phyloP scores from a whole-genome alignment of 2,797 vertebrate species.

The Thamnophis elegans region DNA sequence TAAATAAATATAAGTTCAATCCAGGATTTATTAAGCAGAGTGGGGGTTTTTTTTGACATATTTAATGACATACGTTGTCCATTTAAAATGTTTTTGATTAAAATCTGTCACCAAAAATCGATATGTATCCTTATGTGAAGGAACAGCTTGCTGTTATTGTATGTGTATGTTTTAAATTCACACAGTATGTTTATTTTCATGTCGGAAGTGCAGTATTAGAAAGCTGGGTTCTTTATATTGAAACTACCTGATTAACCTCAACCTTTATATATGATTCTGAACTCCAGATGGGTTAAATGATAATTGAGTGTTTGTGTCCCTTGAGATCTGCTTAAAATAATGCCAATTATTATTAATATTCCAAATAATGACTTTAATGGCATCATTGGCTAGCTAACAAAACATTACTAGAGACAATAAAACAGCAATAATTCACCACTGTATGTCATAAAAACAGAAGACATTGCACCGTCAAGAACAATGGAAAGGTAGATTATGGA shows the following conservation, averaged over 20 bases:
- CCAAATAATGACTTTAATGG: too few relatives aligned
- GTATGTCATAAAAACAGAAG: not conserved
- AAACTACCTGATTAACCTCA: not conserved
- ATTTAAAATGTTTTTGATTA: not conserved
- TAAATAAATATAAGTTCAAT: not conserved
- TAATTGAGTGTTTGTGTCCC: too few relatives aligned
- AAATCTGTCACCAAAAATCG: not conserved
- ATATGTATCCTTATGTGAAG: not conserved
- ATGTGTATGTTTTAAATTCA: not conserved
- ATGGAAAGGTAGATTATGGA: not conserved
- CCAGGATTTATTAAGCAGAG: conserved; percentile 3
- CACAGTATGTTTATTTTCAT: not conserved
- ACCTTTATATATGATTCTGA: not conserved
- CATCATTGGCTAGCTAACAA: not conserved
- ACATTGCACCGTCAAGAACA: not conserved
- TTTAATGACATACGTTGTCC: not conserved
- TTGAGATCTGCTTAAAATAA: too few relatives aligned
- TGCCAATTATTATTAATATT: too few relatives aligned
- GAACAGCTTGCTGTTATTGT: not conserved
- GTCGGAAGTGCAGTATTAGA: not conserved
- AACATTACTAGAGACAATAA: not conserved
- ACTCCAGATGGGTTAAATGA: not conserved
- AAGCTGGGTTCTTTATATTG: not conserved
- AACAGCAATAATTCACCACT: not conserved
- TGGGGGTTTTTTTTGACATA: not conserved